Evolutionary conservation across 2,888 invertebrate species (phyloP), one percentile per base, ranked within the genome.

Genomic region (Oscheius sp.): DNA sequence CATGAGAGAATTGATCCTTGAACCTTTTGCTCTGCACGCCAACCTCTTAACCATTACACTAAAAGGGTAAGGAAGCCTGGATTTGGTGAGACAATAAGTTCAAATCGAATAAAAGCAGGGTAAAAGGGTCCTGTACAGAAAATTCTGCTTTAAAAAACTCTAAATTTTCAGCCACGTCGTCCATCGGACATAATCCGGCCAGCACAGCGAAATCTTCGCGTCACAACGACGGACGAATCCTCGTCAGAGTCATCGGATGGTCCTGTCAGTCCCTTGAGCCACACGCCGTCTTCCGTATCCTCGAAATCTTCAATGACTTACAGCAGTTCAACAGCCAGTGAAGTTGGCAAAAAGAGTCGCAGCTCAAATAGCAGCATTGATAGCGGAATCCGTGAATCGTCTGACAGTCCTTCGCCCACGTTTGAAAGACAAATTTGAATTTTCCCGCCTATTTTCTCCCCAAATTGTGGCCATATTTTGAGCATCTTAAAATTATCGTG

Each of bases 361-460:
- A 79, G 79, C n/a, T 79, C 79, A 2, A 79, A 81, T 52, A 78
- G 78, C 12, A 76, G 76, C 18, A 81, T 81, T 55, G 81, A 81
- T 66, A 79, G 79, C 29, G 81, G 79, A 61, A 81, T 81, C 45
- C 73, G 81, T 1, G 81, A 81, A 7, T 46, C 59, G n/a, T 56
- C 63, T n/a, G 59, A 59, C 46, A 55, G 55, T 21, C 69, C 73
- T 7, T 46, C 46, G 5, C 73, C 73, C 41, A 66, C 66, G 13
- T 72, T 72, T 56, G 72, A 72, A 25, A 25, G 68, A 18, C 45
- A 68, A 55, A 55, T 66, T 27, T 72, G 45, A 63, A 63, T 71
- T 23, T 52, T 35, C 7, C 2, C n/a, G 7, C 35, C 25, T 63
- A 16, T 25, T 3, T 21, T 6, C 23, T 45, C 45, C 61, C 61